Evolutionary conservation across 2,113 vertebrate genomes (phyloP), one percentile per base, ranked within the genome.

Genomic region (Amphiprion percula): DNA sequence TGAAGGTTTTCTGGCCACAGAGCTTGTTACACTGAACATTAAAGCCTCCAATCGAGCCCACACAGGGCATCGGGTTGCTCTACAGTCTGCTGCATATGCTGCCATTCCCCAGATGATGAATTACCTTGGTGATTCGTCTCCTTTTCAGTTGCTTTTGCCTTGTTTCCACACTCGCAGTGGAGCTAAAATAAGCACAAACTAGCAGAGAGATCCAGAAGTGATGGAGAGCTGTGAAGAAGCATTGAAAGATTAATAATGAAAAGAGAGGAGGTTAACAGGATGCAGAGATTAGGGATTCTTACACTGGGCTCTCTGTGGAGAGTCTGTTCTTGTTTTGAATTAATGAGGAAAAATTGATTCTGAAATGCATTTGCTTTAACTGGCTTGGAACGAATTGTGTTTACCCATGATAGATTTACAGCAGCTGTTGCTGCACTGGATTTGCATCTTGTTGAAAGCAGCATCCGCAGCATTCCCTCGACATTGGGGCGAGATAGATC

Each of bases 241-340:
- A 41, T 54, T 77, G 68, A 60, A 59, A 80, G 53, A 87, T 89
- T 23, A 80, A 91, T 83, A 73, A 87, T 81, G 52, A 61, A 83
- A 61, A 24, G 68, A 65, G 46, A 50, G 30, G 50, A 60, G 50
- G 69, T 59, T 10, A 52, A 52, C 21, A 19, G 17, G 39, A 52
- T 62, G 68, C 50, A 30, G 47, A 79, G 50, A 73, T 80, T 61
- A 59, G 39, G 54, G 76, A 68, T 46, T 50, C 15, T 53, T 67
- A 14, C 11, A 5, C 33, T 4, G 49, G 17, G 14, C 37, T 75
- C 23, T 73, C 58, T 2, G 12, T 33, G n/a, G 56, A 79, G 62
- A 24, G 21, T 75, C 68, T 74, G 71, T 53, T 75, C 58, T 62
- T 26, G 56, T 86, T 80, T 55, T 41, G 46, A 78, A 80, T 33